Percentiles rank a stretch among this genome's conserved stretches.
Evolutionary conservation across 2,113 vertebrate genomes (phyloP).

Genomic region (Pandion haliaetus): DNA sequence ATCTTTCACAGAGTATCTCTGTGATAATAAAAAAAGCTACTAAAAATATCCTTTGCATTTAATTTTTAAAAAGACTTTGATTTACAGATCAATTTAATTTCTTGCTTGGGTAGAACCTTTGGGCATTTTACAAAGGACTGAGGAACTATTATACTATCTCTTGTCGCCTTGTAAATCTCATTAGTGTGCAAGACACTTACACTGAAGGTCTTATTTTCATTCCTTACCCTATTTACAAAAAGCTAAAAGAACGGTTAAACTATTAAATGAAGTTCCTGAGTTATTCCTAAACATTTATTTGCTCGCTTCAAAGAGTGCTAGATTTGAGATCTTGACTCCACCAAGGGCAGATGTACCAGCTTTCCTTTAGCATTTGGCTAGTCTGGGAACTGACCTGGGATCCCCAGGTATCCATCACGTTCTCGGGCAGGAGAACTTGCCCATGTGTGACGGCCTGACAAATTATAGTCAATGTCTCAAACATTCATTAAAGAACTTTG

Average conservation of each 20-base stretch:
- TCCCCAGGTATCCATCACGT: not conserved
- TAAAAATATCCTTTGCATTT: constrained; percentile 48
- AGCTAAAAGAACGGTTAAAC: not conserved
- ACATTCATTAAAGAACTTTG: too few relatives aligned
- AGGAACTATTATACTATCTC: not conserved
- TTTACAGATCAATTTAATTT: constrained; percentile 51
- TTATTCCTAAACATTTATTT: not conserved
- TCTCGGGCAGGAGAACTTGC: not conserved
- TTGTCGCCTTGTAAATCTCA: constrained; percentile 6
- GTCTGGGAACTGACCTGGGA: not conserved
- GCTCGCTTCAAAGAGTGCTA: not conserved
- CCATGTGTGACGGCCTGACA: too few relatives aligned
- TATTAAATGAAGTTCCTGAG: not conserved
- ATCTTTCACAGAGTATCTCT: not conserved
- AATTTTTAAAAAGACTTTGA: constrained; percentile 31
- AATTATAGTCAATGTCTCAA: too few relatives aligned
- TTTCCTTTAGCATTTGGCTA: not conserved
- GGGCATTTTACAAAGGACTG: constrained; percentile 12
- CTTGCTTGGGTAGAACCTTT: constrained; percentile 8
- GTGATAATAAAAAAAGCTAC: constrained; percentile 43
- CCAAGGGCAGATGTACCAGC: not conserved
- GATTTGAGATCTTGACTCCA: not conserved
- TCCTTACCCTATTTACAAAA: not conserved
- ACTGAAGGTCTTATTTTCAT: not conserved
- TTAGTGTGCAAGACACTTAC: not conserved